Conservation (phyloP, 30 jellyfish, hydroid and myxozoan species). For the Aurelia sp. region DNA sequence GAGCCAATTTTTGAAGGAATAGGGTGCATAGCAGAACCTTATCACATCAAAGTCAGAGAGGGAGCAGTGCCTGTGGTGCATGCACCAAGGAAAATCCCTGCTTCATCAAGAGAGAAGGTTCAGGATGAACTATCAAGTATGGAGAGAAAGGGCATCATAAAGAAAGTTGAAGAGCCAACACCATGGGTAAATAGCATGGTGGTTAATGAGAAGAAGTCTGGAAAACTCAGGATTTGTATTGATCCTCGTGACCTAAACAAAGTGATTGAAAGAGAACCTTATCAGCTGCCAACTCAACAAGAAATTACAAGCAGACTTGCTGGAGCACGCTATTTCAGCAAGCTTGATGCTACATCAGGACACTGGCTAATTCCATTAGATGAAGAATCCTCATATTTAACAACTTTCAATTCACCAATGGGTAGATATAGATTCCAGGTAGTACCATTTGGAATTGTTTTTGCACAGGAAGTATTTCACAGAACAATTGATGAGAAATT, state of each 20-base stretch:
- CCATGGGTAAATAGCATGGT: constrained; percentile 41
- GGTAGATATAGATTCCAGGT: constrained; percentile 56
- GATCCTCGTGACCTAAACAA: constrained; percentile 46
- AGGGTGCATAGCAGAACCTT: no score
- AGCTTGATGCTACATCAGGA: constrained; percentile 57
- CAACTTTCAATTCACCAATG: constrained; percentile 51
- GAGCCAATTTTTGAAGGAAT: no score
- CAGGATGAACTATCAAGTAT: constrained; percentile 8
- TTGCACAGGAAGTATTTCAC: constrained; percentile 37
- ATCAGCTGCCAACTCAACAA: constrained; percentile 32
- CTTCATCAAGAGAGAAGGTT: constrained; percentile 6
- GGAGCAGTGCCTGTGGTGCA: no score
- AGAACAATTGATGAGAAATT: constrained; percentile 14
- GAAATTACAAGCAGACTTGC: constrained; percentile 50
- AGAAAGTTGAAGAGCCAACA: constrained; percentile 47
- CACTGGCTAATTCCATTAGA: constrained; percentile 51
- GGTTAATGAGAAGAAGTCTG: constrained; percentile 7
- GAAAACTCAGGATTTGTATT: constrained; percentile 47
- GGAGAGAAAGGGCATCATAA: constrained; percentile 15
- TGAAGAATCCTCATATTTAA: constrained; percentile 10
- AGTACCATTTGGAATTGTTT: constrained; percentile 44
- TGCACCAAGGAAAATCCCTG: no score
- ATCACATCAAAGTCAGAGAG: no score
- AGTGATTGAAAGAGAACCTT: constrained; percentile 50
- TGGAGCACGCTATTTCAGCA: constrained; percentile 21